Base-by-base conservation (phyloP, 2,113 vertebrate genomes). In the Syngnathus typhle region DNA sequence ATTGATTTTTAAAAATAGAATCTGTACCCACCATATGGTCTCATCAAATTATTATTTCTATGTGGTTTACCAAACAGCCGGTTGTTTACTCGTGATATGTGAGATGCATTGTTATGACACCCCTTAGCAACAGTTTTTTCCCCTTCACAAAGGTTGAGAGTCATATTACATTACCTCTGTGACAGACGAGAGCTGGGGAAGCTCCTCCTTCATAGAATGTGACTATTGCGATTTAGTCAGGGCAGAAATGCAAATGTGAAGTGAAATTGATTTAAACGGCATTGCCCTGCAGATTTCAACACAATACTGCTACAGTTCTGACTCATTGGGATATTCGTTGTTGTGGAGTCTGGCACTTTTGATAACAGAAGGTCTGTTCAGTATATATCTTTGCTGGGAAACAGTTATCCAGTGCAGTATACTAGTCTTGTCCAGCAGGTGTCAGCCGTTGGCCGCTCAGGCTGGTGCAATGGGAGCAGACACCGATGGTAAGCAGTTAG, bases 341-440 rank as follows among this genome's bases (percentile, higher is more conserved):
- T 43, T 43, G 41, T 43, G 15, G 15, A 16, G 44, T 16, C 13
- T 46, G 44, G 23, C 10, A 36, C 36, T 37, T 7, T 12, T 32
- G 11, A 43, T 2, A 37, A 60, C 58, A 60, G 19, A 52, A 18
- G 18, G 19, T 9, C 16, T 16, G 13, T 32, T 1, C 12, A 32
- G 36, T 32, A 10, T 36, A 13, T 27, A 4, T 55, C 2, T 13
- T 27, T 27, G 21, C 37, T 36, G 1, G 27, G 1, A 36, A 15
- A 41, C 9, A 61, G 11, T 2, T 8, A 7, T 43, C 5, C n/a
- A 43, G 18, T 60, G 5, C 1, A 13, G 11, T 32, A 13, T 7
- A 27, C 13, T 38, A n/a, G 5, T 65, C 76, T 16, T 64, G 12
- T 7, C 71, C 84, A 61, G 70, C 72, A 81, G 78, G 72, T 32